Percentiles rank a stretch among this genome's conserved stretches.
Evolutionary conservation across 2,888 invertebrate genomes (phyloP).

Genomic region (Aleiodes testaceus): DNA sequence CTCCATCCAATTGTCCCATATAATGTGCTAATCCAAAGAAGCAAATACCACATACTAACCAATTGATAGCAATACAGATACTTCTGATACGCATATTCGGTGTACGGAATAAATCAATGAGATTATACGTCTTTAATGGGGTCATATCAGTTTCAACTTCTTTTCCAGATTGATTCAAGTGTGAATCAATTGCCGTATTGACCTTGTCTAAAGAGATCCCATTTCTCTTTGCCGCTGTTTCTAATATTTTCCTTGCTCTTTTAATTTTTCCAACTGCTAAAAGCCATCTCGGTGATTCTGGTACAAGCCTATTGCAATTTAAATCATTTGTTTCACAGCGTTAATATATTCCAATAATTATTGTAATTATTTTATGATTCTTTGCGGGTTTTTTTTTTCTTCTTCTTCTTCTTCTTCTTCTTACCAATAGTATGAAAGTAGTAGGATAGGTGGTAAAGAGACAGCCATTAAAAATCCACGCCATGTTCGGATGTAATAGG

Average conservation of each 20-base stretch:
- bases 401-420: conserved; percentile 48
- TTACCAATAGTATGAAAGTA: conserved; percentile 75
- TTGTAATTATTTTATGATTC: too few relatives aligned
- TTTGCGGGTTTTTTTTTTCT: too few relatives aligned
- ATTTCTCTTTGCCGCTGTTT: conserved; percentile 71
- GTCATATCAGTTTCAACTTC: conserved; percentile 72
- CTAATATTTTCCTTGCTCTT: conserved; percentile 70
- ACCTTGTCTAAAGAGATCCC: conserved; percentile 66
- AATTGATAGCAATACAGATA: conserved; percentile 71
- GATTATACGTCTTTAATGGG: conserved; percentile 67
- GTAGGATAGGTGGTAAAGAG: conserved; percentile 72
- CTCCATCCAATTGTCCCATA: conserved; percentile 74
- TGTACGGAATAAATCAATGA: conserved; percentile 69
- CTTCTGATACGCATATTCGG: conserved; percentile 70
- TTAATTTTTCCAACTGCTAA: conserved; percentile 69
- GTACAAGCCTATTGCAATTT: conserved; percentile 69
- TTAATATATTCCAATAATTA: too few relatives aligned
- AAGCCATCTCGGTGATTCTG: conserved; percentile 75
- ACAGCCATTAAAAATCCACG: conserved; percentile 72
- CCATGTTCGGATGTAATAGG: conserved; percentile 78
- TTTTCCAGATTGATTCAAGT: conserved; percentile 53
- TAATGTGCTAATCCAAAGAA: conserved; percentile 77
- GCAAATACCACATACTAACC: conserved; percentile 76
- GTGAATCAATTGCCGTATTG: conserved; percentile 60
- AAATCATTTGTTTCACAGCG: not conserved